Evolutionary conservation across 2,888 invertebrate species (phyloP).

Genomic region (Auanema sp.): DNA sequence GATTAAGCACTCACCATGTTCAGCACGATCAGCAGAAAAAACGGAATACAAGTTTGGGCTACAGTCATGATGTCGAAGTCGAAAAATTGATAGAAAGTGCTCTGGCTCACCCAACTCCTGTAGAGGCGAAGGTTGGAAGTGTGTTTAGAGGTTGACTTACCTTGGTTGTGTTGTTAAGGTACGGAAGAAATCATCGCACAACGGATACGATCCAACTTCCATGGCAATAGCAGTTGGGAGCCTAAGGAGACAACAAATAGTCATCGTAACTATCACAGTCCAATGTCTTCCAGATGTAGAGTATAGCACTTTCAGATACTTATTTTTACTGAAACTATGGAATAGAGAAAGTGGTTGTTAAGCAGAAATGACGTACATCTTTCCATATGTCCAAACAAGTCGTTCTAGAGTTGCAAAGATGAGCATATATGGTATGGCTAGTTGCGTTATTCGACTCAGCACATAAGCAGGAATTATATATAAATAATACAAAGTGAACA

Average conservation of each 20-base stretch:
- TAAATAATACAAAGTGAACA: slow-evolving; percentile 57
- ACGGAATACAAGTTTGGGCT: slow-evolving; percentile 60
- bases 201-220: slow-evolving; percentile 21
- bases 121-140: neutral
- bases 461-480: slow-evolving; percentile 61
- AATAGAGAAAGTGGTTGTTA: no score
- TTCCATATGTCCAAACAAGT: slow-evolving; percentile 54
- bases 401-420: slow-evolving; percentile 63
- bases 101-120: slow-evolving; percentile 28
- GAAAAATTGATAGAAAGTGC: slow-evolving; percentile 46
- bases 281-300: slow-evolving; percentile 53
- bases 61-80: slow-evolving; percentile 58
- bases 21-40: slow-evolving; percentile 51
- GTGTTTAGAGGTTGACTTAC: slow-evolving; percentile 5
- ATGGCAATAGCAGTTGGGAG: slow-evolving; percentile 54
- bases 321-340: slow-evolving; percentile 25
- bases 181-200: slow-evolving; percentile 56
- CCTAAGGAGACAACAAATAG: slow-evolving; percentile 45
- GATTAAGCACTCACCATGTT: slow-evolving; percentile 52
- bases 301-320: slow-evolving; percentile 48
- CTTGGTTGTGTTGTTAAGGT: slow-evolving; percentile 41
- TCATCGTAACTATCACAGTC: slow-evolving; percentile 45
- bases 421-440: slow-evolving; percentile 62
- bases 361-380: slow-evolving; percentile 24
- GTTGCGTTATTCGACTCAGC: slow-evolving; percentile 43